Evolutionary conservation across 2,888 invertebrate genomes (phyloP).

Genomic region (Dynastes grantii): DNA sequence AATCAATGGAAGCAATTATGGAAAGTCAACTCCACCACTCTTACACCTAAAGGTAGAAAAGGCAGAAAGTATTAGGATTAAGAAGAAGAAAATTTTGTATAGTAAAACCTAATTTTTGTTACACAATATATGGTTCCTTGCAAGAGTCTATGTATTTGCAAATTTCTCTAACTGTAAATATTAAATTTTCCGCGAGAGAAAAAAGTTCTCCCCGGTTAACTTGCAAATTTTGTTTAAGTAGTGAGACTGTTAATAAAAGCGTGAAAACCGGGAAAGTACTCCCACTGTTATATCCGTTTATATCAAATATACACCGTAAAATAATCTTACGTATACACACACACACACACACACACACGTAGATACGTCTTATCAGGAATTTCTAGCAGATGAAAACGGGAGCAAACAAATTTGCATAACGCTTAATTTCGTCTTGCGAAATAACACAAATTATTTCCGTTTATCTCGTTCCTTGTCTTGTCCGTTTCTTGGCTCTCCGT

Average conservation of each 20-base stretch:
- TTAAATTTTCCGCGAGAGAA: no score
- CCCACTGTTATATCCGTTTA: neutral
- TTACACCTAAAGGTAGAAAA: no score
- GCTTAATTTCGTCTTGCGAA: conserved; percentile 18
- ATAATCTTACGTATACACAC: neutral
- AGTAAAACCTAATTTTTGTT: no score
- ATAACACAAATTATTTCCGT: conserved; percentile 34
- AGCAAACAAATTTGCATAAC: conserved; percentile 20
- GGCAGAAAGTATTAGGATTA: no score
- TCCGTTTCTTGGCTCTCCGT: neutral
- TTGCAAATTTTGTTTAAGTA: conserved; percentile 7
- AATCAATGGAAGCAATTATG: no score
- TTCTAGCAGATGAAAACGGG: conserved; percentile 2
- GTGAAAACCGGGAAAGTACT: neutral
- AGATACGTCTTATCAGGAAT: neutral
- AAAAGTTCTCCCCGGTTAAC: no score
- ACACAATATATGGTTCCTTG: no score
- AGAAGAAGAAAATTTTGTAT: no score
- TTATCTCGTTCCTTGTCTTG: conserved; percentile 1
- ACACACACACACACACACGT: neutral
- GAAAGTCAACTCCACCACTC: no score
- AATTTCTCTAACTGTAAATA: no score
- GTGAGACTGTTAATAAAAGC: neutral
- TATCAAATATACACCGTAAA: neutral
- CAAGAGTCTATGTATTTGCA: no score